phyloP scores from a whole-genome alignment of 2,797 vertebrate species.

The Podargus strigoides region DNA sequence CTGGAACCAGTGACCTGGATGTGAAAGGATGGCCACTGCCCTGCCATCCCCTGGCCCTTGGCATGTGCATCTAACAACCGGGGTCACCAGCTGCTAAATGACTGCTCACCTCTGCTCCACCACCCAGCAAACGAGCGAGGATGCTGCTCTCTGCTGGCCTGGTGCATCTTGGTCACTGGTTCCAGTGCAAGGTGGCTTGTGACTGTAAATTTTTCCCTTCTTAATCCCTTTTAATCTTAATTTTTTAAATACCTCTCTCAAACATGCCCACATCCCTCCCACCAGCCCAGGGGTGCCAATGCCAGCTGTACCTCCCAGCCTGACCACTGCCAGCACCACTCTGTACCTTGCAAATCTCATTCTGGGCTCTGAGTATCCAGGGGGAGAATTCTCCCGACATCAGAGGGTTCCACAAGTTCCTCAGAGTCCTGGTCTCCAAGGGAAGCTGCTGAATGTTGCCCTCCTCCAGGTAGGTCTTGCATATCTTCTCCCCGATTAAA shows the following conservation, averaged over 20 bases:
- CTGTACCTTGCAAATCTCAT: slow-evolving; percentile 74
- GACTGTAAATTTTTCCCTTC: neutral
- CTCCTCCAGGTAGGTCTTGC: slow-evolving; percentile 64
- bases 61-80: neutral
- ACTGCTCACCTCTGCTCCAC: neutral
- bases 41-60: neutral
- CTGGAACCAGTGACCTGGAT: neutral
- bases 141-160: neutral
- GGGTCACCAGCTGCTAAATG: neutral
- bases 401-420: slow-evolving; percentile 45
- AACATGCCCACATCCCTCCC: neutral
- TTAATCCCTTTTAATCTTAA: neutral
- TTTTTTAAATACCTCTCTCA: neutral
- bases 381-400: slow-evolving; percentile 66
- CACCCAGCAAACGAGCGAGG: neutral
- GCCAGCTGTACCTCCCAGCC: neutral
- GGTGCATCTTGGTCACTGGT: neutral
- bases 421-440: slow-evolving; percentile 50
- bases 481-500: slow-evolving; percentile 60
- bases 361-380: slow-evolving; percentile 70
- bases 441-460: slow-evolving; percentile 25
- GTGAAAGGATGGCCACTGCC: neutral
- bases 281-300: neutral
- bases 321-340: neutral
- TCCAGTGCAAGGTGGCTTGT: neutral